Conservation (phyloP, 1,140 invertebrate species). For the Zaprionus lachaisei region DNA sequence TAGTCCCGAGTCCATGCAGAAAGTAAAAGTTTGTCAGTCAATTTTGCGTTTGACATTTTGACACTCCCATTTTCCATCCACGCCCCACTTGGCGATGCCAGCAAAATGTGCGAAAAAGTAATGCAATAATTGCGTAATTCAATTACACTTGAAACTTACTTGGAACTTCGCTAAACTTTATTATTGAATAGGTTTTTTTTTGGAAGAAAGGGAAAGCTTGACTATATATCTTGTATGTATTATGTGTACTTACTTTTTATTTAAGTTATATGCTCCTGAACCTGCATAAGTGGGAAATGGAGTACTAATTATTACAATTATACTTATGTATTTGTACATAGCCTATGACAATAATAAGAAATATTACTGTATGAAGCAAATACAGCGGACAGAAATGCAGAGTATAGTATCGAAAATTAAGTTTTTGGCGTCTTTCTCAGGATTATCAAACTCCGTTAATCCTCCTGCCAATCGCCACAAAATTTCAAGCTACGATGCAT, state of each 20-base stretch:
- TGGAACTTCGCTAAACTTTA: slow-evolving; percentile 31
- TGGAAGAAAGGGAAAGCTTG: slow-evolving; percentile 9
- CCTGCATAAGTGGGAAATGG: too few species aligned
- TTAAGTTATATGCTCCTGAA: too few species aligned
- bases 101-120: slow-evolving; percentile 47
- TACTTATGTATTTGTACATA: background rate
- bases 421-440: too few species aligned
- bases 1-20: slow-evolving; percentile 24
- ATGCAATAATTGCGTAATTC: slow-evolving; percentile 51
- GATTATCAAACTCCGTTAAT: too few species aligned
- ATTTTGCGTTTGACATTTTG: slow-evolving; percentile 63
- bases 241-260: too few species aligned
- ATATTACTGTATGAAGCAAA: too few species aligned
- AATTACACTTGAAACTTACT: slow-evolving; percentile 37
- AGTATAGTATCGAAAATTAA: too few species aligned
- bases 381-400: too few species aligned
- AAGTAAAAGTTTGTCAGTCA: slow-evolving; percentile 78
- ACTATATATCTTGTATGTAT: too few species aligned
- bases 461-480: too few species aligned
- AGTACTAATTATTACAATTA: background rate
- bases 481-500: too few species aligned
- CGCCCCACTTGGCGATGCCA: background rate
- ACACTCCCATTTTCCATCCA: slow-evolving; percentile 44
- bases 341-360: too few species aligned
- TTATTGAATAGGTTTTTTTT: slow-evolving; percentile 33